Base-by-base conservation (phyloP, 92 coral and sea anemone species). In the Bergia sp. region DNA sequence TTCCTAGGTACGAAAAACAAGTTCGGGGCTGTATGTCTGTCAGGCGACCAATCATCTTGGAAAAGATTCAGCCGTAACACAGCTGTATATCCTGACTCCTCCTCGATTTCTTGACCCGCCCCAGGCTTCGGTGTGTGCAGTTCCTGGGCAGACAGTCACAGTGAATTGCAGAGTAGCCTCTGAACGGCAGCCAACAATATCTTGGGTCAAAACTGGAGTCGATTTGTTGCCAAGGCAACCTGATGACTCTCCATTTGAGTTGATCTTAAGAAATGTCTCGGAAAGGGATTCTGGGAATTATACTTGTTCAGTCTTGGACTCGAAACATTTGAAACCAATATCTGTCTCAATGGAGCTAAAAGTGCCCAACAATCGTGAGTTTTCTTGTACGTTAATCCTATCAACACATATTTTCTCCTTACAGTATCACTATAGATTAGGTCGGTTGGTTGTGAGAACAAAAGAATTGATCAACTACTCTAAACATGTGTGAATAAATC, bases 291-390 rank as follows among this genome's bases (percentile, higher is more conserved):
- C 79, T 84, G 87, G 87, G 29, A 71, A 73, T 16, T 84, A 84
- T 21, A 45, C 65, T 15, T 84, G 87, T 84, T 45, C 58, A 2
- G 87, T 53, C 42, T 71, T 79, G 12, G 65, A 84, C 40, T 84
- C 87, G 7, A 84, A 73, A 69, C 77, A 84, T 72, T 84, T 84
- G 15, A 45, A 47, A 1, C 79, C 87, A 23, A 73, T 23, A 37
- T 45, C 87, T 0, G 87, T 84, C 23, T 71, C 87, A 58, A 84
- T 84, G 87, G 77, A 43, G 65, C 87, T 84, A 4, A 84, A 84
- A 20, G 87, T 84, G 0, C 87, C 87, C 15, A 45, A 18, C n/a
- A 71, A 72, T 37, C 77, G 87, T 72, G 41, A 84, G 87, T 61
- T 61, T 18, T 20, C 69, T 53, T 53, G 29, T 29, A 29, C 29